These are phyloP conservation scores for Agapornis roseicollis DNA, from an alignment of 2,113 vertebrate species.

Conservation along the genomic window DNA sequence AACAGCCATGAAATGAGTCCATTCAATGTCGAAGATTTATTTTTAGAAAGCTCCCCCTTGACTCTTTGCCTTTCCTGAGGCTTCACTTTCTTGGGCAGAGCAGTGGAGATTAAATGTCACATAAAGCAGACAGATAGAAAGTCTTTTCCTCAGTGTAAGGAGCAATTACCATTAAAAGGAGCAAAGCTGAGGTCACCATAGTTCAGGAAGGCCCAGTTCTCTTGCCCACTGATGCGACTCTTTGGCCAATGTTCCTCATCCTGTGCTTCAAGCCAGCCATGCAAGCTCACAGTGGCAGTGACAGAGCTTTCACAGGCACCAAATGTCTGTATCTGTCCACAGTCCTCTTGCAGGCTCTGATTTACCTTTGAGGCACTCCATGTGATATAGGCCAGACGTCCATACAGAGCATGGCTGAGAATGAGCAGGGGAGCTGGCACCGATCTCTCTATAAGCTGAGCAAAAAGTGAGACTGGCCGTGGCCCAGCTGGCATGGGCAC, in stretches of 20 bases:
- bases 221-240: background rate
- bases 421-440: background rate
- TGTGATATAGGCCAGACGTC: background rate
- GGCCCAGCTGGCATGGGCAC: fast-evolving
- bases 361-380: background rate
- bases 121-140: background rate
- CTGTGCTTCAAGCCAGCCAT: background rate
- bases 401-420: fast-evolving
- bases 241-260: background rate
- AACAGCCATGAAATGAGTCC: background rate
- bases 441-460: background rate
- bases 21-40: background rate
- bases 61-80: background rate
- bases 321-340: fast-evolving
- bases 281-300: fast-evolving
- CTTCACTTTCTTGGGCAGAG: background rate
- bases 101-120: background rate
- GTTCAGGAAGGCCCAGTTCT: background rate
- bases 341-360: background rate
- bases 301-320: background rate
- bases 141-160: background rate
- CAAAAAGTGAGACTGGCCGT: background rate
- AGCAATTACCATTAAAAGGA: background rate
- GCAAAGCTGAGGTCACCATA: background rate
- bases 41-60: background rate